Conservation (phyloP, 2,888 invertebrate species). For the Pemphredon lugubris region DNA sequence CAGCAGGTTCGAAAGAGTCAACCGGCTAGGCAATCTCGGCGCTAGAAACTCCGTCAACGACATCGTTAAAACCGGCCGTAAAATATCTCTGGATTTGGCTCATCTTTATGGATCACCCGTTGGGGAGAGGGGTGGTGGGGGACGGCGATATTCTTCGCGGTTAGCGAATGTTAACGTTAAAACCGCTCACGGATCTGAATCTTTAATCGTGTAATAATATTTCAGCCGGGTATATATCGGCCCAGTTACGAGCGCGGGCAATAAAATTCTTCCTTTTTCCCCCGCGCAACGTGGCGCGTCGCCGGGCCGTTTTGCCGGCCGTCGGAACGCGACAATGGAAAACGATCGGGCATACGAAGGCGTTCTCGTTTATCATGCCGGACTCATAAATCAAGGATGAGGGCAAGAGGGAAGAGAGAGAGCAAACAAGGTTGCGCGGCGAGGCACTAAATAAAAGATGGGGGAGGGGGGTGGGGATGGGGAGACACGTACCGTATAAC, state of each 20-base stretch:
- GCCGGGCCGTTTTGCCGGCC: not conserved
- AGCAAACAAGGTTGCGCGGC: constrained; percentile 34
- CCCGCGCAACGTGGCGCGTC: not conserved
- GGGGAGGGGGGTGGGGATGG: too few species aligned
- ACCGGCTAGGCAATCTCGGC: constrained; percentile 7
- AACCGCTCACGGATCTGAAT: not conserved
- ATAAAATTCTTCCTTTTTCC: constrained; percentile 19
- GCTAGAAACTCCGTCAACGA: constrained; percentile 41
- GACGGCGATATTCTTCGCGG: not conserved
- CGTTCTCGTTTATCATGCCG: constrained; percentile 51
- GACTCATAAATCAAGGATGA: constrained; percentile 54
- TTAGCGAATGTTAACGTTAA: constrained; percentile 30
- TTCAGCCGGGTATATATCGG: constrained; percentile 1
- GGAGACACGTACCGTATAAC: constrained; percentile 39
- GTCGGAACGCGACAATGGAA: constrained; percentile 41
- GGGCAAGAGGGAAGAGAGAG: constrained; percentile 24
- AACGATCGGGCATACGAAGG: constrained; percentile 32
- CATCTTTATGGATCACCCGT: constrained; percentile 30
- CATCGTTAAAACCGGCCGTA: constrained; percentile 48
- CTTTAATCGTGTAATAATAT: constrained; percentile 9
- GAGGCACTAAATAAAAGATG: constrained; percentile 55
- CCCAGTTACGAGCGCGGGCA: constrained; percentile 7
- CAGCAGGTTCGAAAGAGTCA: constrained; percentile 14
- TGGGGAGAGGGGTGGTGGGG: constrained; percentile 4
- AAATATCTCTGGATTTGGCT: constrained; percentile 36